phyloP scores from a whole-genome alignment of 2,797 vertebrate species.

The Podarcis siculus region DNA sequence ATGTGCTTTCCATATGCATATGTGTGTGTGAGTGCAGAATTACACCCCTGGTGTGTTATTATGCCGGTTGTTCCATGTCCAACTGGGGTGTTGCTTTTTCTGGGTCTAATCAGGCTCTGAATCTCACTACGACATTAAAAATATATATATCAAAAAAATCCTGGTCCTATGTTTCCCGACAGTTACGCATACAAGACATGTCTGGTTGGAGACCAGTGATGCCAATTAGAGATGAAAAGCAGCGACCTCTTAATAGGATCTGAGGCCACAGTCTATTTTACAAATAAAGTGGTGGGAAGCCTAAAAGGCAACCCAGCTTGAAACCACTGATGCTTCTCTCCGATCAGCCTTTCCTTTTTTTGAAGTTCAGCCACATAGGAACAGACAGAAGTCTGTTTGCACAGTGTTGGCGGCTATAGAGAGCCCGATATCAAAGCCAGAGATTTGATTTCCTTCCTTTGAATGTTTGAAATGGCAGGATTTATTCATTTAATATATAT shows the following conservation, averaged over 20 bases:
- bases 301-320: rapidly evolving
- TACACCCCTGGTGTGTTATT: neutral
- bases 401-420: neutral
- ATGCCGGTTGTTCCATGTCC: too few species aligned
- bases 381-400: neutral
- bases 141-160: neutral
- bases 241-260: neutral
- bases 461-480: neutral
- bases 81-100: too few species aligned
- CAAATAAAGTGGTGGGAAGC: neutral
- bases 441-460: neutral
- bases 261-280: neutral
- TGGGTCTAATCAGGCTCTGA: neutral
- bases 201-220: neutral
- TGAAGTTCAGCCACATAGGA: neutral
- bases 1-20: too few species aligned
- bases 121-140: neutral
- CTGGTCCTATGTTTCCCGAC: neutral
- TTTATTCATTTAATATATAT: neutral
- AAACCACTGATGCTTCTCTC: neutral
- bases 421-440: neutral
- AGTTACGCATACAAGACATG: neutral
- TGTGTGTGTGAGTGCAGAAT: neutral
- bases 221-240: slow-evolving; percentile 1
- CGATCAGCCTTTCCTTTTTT: neutral